Evolutionary conservation across 2,797 vertebrate species (phyloP).

Genomic region (Sebastes trivittatus): DNA sequence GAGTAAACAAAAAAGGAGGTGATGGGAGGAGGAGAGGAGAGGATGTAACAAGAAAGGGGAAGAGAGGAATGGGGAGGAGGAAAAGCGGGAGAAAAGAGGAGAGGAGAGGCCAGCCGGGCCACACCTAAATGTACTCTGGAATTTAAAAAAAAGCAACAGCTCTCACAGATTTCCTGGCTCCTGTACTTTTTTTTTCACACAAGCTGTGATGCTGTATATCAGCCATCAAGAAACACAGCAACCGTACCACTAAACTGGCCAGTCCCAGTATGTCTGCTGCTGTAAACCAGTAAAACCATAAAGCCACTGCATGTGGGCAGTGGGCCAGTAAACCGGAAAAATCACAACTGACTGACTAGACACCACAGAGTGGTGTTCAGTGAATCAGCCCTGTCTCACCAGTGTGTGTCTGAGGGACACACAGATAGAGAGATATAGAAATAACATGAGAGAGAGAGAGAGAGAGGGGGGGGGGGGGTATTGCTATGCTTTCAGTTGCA

Average conservation of each 20-base stretch:
- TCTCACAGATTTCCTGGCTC: not conserved
- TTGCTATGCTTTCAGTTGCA: not conserved
- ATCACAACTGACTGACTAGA: not conserved
- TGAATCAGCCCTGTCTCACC: not conserved
- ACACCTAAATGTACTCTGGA: conserved; percentile 52
- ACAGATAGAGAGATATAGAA: not conserved
- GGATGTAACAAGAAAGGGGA: too few species aligned
- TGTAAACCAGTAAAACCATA: conserved; percentile 22
- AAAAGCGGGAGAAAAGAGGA: not conserved
- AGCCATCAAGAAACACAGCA: not conserved
- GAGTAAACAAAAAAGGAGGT: not conserved
- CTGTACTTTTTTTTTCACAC: conserved; percentile 3
- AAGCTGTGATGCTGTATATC: not conserved
- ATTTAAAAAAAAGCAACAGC: conserved; percentile 10
- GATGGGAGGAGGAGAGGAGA: not conserved
- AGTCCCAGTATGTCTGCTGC: not conserved
- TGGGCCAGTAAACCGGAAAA: not conserved
- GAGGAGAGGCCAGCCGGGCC: conserved; percentile 20
- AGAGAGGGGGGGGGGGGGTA: rapidly evolving
- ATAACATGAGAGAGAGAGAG: too few species aligned
- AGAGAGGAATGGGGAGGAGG: too few species aligned
- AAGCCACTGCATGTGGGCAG: not conserved
- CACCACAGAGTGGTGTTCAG: not conserved
- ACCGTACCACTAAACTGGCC: not conserved
- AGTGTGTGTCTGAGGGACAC: not conserved